Conservation (phyloP, 2,797 vertebrate species). For the Enteromius thamalakanensis region DNA sequence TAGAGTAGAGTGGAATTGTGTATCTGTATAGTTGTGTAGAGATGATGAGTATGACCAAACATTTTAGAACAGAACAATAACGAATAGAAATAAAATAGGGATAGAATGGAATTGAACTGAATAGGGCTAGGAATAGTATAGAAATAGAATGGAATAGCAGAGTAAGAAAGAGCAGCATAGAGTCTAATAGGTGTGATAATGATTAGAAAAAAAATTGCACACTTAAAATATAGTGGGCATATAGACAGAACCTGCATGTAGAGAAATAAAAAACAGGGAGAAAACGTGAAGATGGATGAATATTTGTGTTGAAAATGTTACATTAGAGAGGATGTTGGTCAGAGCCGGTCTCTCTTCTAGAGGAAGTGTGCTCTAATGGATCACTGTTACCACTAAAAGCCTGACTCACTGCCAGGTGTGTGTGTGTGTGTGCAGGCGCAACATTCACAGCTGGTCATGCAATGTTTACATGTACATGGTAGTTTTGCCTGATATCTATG, state of each 20-base stretch:
- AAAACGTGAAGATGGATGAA: conserved; percentile 44
- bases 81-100: background rate
- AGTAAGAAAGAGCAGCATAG: background rate
- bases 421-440: conserved; percentile 35
- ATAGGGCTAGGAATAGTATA: background rate
- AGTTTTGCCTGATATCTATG: conserved; percentile 26
- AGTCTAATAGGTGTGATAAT: background rate
- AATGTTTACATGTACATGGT: conserved; percentile 32
- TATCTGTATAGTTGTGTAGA: background rate
- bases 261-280: conserved; percentile 24
- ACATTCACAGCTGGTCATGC: conserved; percentile 35
- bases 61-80: background rate
- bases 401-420: conserved; percentile 53
- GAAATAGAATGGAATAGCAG: background rate
- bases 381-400: conserved; percentile 49
- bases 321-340: conserved; percentile 54
- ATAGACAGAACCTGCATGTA: conserved; percentile 16
- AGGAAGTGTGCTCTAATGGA: conserved; percentile 59
- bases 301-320: conserved; percentile 50
- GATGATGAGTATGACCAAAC: background rate
- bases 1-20: background rate
- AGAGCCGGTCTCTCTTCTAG: conserved; percentile 40
- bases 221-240: conserved; percentile 10
- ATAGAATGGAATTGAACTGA: background rate
- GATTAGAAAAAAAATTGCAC: background rate